Evolutionary conservation across 2,797 vertebrate genomes (phyloP), one percentile per base, ranked within the genome.

Genomic region (Molothrus ater): DNA sequence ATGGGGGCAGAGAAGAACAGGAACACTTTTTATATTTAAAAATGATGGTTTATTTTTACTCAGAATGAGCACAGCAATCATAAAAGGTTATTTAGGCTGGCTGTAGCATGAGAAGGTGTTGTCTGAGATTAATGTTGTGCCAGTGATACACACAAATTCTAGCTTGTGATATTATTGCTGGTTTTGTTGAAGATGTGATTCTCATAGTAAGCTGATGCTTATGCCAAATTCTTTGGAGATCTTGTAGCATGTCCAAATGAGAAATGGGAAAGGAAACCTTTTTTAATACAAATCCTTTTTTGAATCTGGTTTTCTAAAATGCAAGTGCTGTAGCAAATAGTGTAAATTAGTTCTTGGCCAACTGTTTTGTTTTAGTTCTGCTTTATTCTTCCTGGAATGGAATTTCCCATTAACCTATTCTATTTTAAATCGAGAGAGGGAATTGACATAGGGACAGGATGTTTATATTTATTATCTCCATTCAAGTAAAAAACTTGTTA

Each of bases 371-470:
- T 90, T 88, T 56, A 86, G 48, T 86, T 89, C 36, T 90, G 22
- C 47, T 91, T 76, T 85, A 70, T 70, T 66, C 60, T 89, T 29
- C 31, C 48, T 82, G 32, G 60, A 86, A 80, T 68, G 68, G 57
- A 89, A 87, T 81, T 95, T 94, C 29, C 51, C 31, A 45, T 91
- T 91, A 90, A 61, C 28, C 18, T 90, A 5, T 51, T 95, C 72
- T 3, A 18, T 93, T 95, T 91, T 79, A 81, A 94, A 66, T 65
- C 6, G 38, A 71, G 88, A 71, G 88, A 83, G 36, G n/a, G 72
- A 93, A 91, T 91, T 12, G 9, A 25, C 87, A 63, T 66, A 87
- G 70, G 53, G 42, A 80, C 36, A 45, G 34, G 10, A 53, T 90
- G 26, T 65, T 75, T 88, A 93, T 95, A 57, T 81, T 91, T 93